Evolutionary conservation across 30 jellyfish, hydroid and myxozoan genomes (phyloP), one percentile per base, ranked within the genome.

Genomic region (Aurelia aurita complex sp. Pacific): DNA sequence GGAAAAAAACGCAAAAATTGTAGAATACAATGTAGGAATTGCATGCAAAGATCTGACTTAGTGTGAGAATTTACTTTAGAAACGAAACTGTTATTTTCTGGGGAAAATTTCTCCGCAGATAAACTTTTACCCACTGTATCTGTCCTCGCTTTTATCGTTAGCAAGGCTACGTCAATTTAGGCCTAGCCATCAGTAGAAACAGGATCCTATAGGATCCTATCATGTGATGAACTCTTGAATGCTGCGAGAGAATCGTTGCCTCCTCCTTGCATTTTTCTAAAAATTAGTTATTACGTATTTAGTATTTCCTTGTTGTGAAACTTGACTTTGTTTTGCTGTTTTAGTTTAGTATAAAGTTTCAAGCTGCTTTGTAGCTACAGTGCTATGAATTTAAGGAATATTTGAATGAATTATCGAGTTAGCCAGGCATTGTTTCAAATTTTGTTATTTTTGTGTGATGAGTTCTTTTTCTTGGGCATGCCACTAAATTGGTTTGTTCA

Each of bases 341-440:
- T 61, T 57, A 38, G 64, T 34, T 36, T 15, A 40, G 63, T 40
- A 67, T 43, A 33, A 40, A 66, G 69, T 81, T 54, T 33, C 50
- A 38, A 43, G 42, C 68, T 69, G 34, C 69, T 74, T 81, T 70
- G 55, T 40, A 46, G 69, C 51, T 51, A 70, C 33, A 81, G 42
- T 70, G 90, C 80, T 59, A 71, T 74, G 92, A 73, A 17, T 83
- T 72, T 34, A 15, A 60, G 64, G 92, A 83, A 71, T 69, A 83
- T 83, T 83, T 80, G 89, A 67, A 64, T 80, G 89, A 80, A 80
- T 80, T 80, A 67, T 74, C 29, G 42, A 51, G 81, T 55, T 42
- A 40, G 42, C 88, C 77, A 78, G 53, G 88, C 77, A 42, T 63
- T 63, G 67, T 33, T 43, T 14, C 64, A 75, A 75, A 42, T 15